These are phyloP conservation scores for Rachycentron canadum DNA, from an alignment of 2,797 vertebrate genomes.

Conservation along the genomic window DNA sequence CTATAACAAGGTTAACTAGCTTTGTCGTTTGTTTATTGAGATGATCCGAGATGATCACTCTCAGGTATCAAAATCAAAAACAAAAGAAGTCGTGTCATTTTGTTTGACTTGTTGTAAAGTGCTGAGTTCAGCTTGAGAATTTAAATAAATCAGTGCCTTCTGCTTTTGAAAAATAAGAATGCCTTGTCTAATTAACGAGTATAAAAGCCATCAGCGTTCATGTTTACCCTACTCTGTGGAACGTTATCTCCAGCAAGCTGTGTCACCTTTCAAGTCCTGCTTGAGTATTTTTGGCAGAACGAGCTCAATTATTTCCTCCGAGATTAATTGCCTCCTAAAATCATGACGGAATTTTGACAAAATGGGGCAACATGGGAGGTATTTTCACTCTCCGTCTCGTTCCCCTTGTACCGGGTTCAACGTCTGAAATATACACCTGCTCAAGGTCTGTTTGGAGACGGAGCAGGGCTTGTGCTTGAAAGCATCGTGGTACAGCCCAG, in stretches of 20 bases:
- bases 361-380: constrained; percentile 63
- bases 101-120: background rate
- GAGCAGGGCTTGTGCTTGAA: constrained; percentile 39
- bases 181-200: constrained; percentile 70
- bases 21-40: background rate
- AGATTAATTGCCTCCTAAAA: constrained; percentile 75
- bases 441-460: constrained; percentile 53
- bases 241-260: constrained; percentile 58
- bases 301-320: constrained; percentile 71
- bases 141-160: constrained; percentile 32
- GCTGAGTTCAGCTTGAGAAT: constrained; percentile 2
- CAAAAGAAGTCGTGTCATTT: background rate
- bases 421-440: constrained; percentile 39
- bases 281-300: constrained; percentile 68
- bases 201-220: constrained; percentile 52
- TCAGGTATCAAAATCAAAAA: constrained; percentile 4
- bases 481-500: constrained; percentile 36
- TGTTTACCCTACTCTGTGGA: constrained; percentile 60
- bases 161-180: constrained; percentile 50
- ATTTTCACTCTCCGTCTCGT: constrained; percentile 44
- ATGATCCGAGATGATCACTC: background rate
- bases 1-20: background rate
- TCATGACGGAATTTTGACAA: constrained; percentile 64
- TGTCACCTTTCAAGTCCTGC: constrained; percentile 72
- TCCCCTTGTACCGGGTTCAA: constrained; percentile 23